A percentile compares a stretch with the other conserved stretches of the same genome.
phyloP scores from a whole-genome alignment of 2,113 vertebrate species.

The Esox niger region DNA sequence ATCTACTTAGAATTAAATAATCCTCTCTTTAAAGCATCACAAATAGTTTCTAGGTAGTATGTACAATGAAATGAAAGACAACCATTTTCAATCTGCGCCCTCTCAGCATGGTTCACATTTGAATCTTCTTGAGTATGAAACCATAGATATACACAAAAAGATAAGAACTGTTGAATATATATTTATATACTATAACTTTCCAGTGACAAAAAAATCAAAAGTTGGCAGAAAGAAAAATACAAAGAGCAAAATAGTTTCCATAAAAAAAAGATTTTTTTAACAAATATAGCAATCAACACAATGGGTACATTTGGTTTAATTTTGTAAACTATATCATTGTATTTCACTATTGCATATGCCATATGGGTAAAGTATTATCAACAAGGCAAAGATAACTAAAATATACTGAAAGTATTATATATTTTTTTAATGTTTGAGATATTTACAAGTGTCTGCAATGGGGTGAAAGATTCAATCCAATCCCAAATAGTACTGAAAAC shows the following conservation, averaged over 20 bases:
- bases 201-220: constrained; percentile 80
- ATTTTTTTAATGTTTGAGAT: constrained; percentile 16
- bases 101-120: constrained; percentile 77
- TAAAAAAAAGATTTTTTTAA: constrained; percentile 64
- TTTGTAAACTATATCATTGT: constrained; percentile 89
- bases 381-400: constrained; percentile 69
- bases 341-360: constrained; percentile 92
- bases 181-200: constrained; percentile 73
- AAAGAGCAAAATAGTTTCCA: constrained; percentile 79
- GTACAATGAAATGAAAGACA: constrained; percentile 91
- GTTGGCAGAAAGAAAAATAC: constrained; percentile 86
- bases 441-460: constrained; percentile 39
- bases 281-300: constrained; percentile 62
- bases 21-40: constrained; percentile 79
- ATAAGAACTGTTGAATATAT: constrained; percentile 78
- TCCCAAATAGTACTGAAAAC: constrained; percentile 45
- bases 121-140: constrained; percentile 73
- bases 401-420: constrained; percentile 49
- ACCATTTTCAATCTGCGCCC: constrained; percentile 77
- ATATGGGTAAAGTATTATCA: constrained; percentile 80
- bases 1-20: constrained; percentile 77
- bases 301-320: constrained; percentile 87
- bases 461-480: constrained; percentile 50
- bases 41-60: constrained; percentile 82
- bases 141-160: constrained; percentile 71